Conservation (phyloP, 2,797 vertebrate genomes). For the Argya squamiceps region DNA sequence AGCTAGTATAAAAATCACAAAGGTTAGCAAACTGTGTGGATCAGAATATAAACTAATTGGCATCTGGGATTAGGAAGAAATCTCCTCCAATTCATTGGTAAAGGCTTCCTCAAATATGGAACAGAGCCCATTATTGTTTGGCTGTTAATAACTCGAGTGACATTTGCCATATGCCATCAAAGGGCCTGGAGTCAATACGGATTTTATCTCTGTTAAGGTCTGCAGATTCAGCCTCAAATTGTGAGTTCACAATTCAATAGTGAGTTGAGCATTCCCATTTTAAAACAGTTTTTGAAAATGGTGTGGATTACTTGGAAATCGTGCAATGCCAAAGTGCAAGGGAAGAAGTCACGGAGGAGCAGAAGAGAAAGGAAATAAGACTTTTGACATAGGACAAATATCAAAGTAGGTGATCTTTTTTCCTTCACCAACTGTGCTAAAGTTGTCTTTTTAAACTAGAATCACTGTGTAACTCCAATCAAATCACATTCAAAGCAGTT, state of each 20-base stretch:
- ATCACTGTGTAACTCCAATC: slow-evolving; percentile 15
- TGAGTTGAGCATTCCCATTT: not conserved
- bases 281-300: slow-evolving; percentile 2
- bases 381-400: slow-evolving; percentile 7
- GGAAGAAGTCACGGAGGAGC: not conserved
- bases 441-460: slow-evolving; percentile 41
- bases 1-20: slow-evolving; percentile 43
- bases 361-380: not conserved
- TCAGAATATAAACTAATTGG: slow-evolving; percentile 55
- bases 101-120: slow-evolving; percentile 47
- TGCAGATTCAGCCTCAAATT: slow-evolving; percentile 24
- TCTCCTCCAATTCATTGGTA: slow-evolving; percentile 51
- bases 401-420: not conserved
- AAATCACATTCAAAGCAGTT: slow-evolving; percentile 43
- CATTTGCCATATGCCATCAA: slow-evolving; percentile 53
- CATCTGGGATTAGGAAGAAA: slow-evolving; percentile 49
- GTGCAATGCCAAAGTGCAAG: not conserved
- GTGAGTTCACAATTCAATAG: slow-evolving; percentile 7
- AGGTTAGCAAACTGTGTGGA: slow-evolving; percentile 51
- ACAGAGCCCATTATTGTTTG: slow-evolving; percentile 39
- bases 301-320: not conserved
- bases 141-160: slow-evolving; percentile 56
- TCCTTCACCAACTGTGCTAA: not conserved
- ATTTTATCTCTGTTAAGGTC: slow-evolving; percentile 48
- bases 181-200: slow-evolving; percentile 6